These are phyloP conservation scores for Nothocercus nigrocapillus DNA, from an alignment of 2,113 vertebrate species.

Conservation along the genomic window DNA sequence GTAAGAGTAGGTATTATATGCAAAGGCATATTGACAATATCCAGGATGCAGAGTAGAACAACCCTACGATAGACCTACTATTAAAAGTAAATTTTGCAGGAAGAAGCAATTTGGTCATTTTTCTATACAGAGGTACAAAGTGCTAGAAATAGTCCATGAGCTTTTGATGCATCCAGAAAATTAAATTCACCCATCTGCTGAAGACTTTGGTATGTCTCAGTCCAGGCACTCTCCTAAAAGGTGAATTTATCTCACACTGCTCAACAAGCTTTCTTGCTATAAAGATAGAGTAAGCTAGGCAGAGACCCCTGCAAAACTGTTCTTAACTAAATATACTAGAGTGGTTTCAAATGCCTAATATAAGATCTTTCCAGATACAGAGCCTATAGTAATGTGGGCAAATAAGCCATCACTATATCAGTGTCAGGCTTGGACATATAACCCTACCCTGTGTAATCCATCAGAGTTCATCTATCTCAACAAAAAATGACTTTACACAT, in stretches of 20 bases:
- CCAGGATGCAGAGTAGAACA: background rate
- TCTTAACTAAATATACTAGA: conserved; percentile 2
- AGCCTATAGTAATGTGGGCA: background rate
- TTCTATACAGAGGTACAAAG: background rate
- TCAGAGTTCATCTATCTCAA: conserved; percentile 12
- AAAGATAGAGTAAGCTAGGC: background rate
- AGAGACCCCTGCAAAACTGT: background rate
- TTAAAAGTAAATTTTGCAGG: background rate
- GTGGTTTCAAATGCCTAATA: background rate
- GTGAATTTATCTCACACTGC: background rate
- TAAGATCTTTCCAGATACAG: background rate
- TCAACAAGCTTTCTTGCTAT: background rate
- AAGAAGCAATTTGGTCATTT: background rate
- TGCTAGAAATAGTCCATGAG: background rate
- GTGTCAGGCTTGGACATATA: background rate
- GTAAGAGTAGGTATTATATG: background rate
- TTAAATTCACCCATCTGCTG: background rate
- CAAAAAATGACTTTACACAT: background rate
- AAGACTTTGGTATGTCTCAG: background rate
- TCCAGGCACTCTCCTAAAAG: background rate
- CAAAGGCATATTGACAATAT: background rate
- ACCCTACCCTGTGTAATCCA: conserved; percentile 17
- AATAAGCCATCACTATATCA: conserved; percentile 1
- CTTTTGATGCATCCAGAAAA: background rate
- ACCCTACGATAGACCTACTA: background rate